Conservation (phyloP, 2,113 vertebrate species). For the Antechinus flavipes region DNA sequence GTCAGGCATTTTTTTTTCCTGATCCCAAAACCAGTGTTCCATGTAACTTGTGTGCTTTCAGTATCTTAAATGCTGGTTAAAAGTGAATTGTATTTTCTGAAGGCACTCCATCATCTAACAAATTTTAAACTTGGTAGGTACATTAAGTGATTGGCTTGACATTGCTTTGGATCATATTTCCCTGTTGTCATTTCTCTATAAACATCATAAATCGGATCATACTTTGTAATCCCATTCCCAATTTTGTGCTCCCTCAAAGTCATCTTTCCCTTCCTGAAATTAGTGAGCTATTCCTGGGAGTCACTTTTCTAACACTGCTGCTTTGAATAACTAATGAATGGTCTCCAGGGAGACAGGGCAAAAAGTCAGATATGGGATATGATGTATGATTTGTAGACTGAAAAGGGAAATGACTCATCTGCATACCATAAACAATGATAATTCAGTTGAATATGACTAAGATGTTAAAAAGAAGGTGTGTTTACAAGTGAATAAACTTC, state of each 20-base stretch:
- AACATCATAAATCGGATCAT: neutral
- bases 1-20: neutral
- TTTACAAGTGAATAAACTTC: slow-evolving; percentile 88
- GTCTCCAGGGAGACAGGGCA: slow-evolving; percentile 74
- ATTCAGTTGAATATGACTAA: slow-evolving; percentile 84
- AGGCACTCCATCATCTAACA: slow-evolving; percentile 16
- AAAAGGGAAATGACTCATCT: slow-evolving; percentile 87
- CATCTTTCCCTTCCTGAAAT: slow-evolving; percentile 6
- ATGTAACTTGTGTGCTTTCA: neutral
- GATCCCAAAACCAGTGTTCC: neutral
- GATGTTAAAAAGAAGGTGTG: slow-evolving; percentile 87
- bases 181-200: slow-evolving; percentile 71
- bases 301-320: slow-evolving; percentile 60
- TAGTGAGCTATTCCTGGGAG: neutral
- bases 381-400: slow-evolving; percentile 82
- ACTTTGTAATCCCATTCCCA: slow-evolving; percentile 28
- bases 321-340: slow-evolving; percentile 76
- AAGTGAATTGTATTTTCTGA: neutral
- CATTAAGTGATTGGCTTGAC: slow-evolving; percentile 59
- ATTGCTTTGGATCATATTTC: slow-evolving; percentile 50
- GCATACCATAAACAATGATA: slow-evolving; percentile 85
- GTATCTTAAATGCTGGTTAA: neutral
- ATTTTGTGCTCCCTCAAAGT: slow-evolving; percentile 51
- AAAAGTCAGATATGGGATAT: slow-evolving; percentile 82
- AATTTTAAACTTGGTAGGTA: slow-evolving; percentile 57